A percentile compares a stretch with the other conserved stretches of the same genome.
Conservation (phyloP, 2,113 vertebrate genomes). For the Colaptes auratus region DNA sequence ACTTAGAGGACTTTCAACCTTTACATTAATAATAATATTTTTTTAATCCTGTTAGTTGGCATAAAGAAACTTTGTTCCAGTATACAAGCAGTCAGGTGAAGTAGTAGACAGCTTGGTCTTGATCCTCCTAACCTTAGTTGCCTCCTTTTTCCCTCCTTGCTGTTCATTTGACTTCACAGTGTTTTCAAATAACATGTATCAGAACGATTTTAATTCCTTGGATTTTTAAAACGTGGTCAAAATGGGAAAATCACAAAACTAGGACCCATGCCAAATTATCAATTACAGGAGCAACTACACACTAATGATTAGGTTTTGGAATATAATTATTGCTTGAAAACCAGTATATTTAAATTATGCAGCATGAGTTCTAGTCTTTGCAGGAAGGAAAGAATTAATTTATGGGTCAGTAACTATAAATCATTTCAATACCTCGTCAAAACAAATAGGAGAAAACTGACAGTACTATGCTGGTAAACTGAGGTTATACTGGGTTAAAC, state of each 20-base stretch:
- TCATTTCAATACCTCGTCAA: background rate
- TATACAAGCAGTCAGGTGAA: background rate
- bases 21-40: background rate
- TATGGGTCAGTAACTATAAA: background rate
- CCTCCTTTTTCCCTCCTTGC: background rate
- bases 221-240: background rate
- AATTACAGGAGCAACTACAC: background rate
- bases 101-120: background rate
- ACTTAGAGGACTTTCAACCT: background rate
- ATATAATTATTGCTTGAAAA: slow-evolving; percentile 6
- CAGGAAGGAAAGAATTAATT: background rate
- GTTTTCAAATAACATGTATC: background rate
- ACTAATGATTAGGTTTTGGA: background rate
- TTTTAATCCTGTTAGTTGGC: background rate
- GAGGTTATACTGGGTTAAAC: background rate
- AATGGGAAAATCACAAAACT: background rate
- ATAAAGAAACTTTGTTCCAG: background rate
- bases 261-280: background rate
- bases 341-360: background rate
- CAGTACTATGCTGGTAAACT: background rate
- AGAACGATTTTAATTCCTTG: background rate
- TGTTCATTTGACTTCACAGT: background rate
- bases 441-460: background rate
- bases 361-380: background rate
- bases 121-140: background rate